Percentiles rank a stretch among this genome's conserved stretches.
Evolutionary conservation across 1,140 invertebrate species (phyloP).

Genomic region (Solen grandis): DNA sequence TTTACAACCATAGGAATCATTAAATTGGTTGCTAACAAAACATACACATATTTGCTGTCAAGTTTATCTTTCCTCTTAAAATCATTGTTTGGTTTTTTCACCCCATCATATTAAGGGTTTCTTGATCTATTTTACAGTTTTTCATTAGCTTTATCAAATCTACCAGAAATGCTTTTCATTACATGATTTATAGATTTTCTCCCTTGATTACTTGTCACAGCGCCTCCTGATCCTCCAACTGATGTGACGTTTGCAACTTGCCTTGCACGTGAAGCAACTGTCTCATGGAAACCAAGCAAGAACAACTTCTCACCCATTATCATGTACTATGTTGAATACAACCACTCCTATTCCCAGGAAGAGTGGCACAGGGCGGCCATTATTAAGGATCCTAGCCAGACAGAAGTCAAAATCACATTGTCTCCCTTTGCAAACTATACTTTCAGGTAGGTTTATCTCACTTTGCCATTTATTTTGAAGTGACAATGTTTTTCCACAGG

Average conservation of each 20-base stretch:
- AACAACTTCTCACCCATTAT: constrained; percentile 95
- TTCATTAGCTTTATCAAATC: too few relatives aligned
- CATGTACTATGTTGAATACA: constrained; percentile 94
- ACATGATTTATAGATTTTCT: too few relatives aligned
- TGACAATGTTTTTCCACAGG: too few relatives aligned
- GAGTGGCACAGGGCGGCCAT: constrained; percentile 85
- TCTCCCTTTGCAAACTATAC: constrained; percentile 58
- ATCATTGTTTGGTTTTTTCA: too few relatives aligned
- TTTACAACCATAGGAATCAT: too few relatives aligned
- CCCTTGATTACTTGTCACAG: constrained; percentile 82
- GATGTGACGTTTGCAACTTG: constrained; percentile 81
- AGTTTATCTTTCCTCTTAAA: too few relatives aligned
- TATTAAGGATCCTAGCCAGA: background rate
- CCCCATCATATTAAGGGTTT: too few relatives aligned
- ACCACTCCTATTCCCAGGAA: constrained; percentile 95
- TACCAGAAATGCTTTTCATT: too few relatives aligned
- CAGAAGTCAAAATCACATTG: constrained; percentile 35
- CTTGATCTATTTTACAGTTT: too few relatives aligned
- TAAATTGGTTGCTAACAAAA: too few relatives aligned
- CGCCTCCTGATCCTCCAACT: constrained; percentile 94
- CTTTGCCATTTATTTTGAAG: too few relatives aligned
- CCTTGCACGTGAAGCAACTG: constrained; percentile 85
- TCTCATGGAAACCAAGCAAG: constrained; percentile 88
- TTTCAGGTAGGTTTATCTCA: constrained; percentile 42
- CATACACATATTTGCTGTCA: too few relatives aligned